Evolutionary conservation across 2,888 invertebrate species (phyloP).

Genomic region (Helleia helle): DNA sequence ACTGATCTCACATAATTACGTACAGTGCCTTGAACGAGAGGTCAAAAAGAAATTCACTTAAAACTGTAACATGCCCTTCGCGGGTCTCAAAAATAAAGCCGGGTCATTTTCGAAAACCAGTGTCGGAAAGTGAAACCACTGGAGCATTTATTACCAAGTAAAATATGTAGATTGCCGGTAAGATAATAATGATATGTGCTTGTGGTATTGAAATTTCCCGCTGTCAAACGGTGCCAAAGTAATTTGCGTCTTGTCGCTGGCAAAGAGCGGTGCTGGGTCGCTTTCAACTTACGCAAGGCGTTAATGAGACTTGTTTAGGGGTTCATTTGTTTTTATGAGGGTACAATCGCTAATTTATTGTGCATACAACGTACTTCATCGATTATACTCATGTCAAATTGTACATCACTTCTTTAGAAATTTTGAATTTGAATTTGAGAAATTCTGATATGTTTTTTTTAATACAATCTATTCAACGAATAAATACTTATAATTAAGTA

Average conservation of each 20-base stretch:
- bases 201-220: slow-evolving; percentile 74
- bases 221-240: slow-evolving; percentile 74
- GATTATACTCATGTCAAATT: too few species aligned
- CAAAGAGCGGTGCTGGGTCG: slow-evolving; percentile 67
- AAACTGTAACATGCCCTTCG: slow-evolving; percentile 71
- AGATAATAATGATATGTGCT: slow-evolving; percentile 75
- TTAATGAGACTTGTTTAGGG: slow-evolving; percentile 49
- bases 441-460: too few species aligned
- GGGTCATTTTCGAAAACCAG: slow-evolving; percentile 72
- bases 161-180: slow-evolving; percentile 71
- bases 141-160: slow-evolving; percentile 69
- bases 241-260: slow-evolving; percentile 72
- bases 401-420: too few species aligned
- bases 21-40: slow-evolving; percentile 66
- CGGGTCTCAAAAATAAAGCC: slow-evolving; percentile 56
- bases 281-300: slow-evolving; percentile 70
- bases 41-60: slow-evolving; percentile 73
- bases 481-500: too few species aligned
- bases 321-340: slow-evolving; percentile 1
- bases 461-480: too few species aligned
- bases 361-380: too few species aligned
- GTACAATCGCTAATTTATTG: neutral
- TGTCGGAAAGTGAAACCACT: slow-evolving; percentile 71
- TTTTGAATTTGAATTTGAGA: too few species aligned
- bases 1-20: slow-evolving; percentile 50